Percentiles rank a stretch among this genome's conserved stretches.
Evolutionary conservation across 1,140 invertebrate species (phyloP).

Genomic region (Amphibalanus amphitrite): DNA sequence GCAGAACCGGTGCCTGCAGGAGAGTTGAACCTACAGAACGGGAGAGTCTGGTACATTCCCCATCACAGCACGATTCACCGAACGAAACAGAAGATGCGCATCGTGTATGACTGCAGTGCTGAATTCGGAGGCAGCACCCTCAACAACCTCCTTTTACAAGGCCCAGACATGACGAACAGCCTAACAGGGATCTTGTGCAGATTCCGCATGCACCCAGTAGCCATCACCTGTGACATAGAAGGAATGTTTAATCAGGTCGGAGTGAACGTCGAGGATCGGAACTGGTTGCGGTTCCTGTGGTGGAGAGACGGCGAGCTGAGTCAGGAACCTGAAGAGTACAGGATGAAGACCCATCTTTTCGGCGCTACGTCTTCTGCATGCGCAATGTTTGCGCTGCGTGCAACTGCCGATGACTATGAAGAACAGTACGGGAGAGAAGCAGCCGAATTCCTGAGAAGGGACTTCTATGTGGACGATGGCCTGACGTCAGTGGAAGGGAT

Average conservation of each 20-base stretch:
- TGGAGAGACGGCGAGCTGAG: constrained; percentile 1
- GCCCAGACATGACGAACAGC: background rate
- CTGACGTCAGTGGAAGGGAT: background rate
- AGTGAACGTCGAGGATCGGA: background rate
- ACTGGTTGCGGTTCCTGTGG: constrained; percentile 4
- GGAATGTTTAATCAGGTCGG: constrained; percentile 7
- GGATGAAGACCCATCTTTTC: background rate
- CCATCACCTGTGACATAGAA: constrained; percentile 5
- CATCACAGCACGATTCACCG: background rate
- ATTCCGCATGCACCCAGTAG: background rate
- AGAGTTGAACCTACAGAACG: background rate
- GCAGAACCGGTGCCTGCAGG: too few relatives aligned
- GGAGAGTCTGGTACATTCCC: constrained; percentile 5
- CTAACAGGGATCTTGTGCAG: background rate
- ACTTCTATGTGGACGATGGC: background rate
- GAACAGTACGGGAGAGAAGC: background rate
- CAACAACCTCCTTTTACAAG: too few relatives aligned
- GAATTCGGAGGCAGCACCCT: too few relatives aligned
- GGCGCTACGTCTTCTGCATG: background rate
- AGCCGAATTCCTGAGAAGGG: background rate
- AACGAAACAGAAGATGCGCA: constrained; percentile 2
- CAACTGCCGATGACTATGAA: background rate
- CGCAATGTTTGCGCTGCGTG: background rate
- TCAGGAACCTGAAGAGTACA: background rate
- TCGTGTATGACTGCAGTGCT: background rate